A percentile compares a stretch with the other conserved stretches of the same genome.
Conservation (phyloP, 2,797 vertebrate species). For the Spinibarbus caldwelli region DNA sequence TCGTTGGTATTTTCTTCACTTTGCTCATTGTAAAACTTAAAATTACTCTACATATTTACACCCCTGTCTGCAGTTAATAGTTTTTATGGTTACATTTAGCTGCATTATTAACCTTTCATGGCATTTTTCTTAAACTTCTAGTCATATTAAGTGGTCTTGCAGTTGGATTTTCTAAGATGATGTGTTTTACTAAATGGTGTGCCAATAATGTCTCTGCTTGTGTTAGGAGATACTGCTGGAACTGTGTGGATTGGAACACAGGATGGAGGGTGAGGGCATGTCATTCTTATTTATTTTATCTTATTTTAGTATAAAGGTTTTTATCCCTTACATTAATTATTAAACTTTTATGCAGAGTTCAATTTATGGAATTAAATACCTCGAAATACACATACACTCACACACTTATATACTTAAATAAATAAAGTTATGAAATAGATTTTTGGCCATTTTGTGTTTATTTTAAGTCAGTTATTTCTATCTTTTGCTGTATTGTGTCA, state of each 20-base stretch:
- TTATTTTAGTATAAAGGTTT: too few species aligned
- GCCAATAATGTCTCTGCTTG: slow-evolving; percentile 26
- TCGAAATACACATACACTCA: too few species aligned
- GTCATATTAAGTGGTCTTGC: neutral
- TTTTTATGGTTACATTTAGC: neutral
- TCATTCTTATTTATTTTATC: slow-evolving; percentile 27
- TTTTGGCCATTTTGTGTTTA: too few species aligned
- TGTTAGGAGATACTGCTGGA: slow-evolving; percentile 73
- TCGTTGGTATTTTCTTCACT: neutral
- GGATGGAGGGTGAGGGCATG: slow-evolving; percentile 82
- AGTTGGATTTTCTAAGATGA: neutral
- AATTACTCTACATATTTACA: neutral
- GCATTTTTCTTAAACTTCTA: neutral
- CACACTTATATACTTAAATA: too few species aligned
- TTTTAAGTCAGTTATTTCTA: too few species aligned
- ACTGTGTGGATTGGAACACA: slow-evolving; percentile 89
- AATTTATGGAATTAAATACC: neutral
- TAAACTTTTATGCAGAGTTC: neutral
- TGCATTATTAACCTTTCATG: neutral
- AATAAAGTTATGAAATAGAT: too few species aligned
- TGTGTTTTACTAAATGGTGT: neutral
- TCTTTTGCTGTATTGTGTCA: too few species aligned
- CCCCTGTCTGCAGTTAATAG: neutral
- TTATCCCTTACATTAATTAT: neutral
- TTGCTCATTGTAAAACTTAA: neutral